Evolutionary conservation across 2,888 invertebrate genomes (phyloP).

Genomic region (Orthosia gracilis): DNA sequence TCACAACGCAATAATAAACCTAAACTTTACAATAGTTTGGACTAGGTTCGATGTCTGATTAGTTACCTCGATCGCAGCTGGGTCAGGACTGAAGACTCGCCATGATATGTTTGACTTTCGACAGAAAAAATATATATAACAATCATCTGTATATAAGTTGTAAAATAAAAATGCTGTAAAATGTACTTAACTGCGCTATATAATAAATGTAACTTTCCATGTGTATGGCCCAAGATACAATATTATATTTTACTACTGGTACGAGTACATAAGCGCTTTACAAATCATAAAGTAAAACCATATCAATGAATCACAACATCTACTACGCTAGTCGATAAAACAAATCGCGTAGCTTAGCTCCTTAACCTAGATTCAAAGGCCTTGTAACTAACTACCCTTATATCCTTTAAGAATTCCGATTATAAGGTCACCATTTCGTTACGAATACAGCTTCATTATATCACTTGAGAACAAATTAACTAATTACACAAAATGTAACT

Average conservation of each 20-base stretch:
- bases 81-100: slow-evolving; percentile 61
- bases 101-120: slow-evolving; percentile 77
- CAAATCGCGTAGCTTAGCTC: slow-evolving; percentile 82
- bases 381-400: slow-evolving; percentile 89
- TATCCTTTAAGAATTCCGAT: slow-evolving; percentile 89
- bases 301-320: slow-evolving; percentile 81
- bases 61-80: slow-evolving; percentile 49
- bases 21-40: slow-evolving; percentile 57
- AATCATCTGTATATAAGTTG: slow-evolving; percentile 65
- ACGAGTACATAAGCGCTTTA: slow-evolving; percentile 74
- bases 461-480: slow-evolving; percentile 88
- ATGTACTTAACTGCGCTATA: slow-evolving; percentile 77
- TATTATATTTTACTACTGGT: slow-evolving; percentile 70
- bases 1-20: slow-evolving; percentile 57
- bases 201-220: slow-evolving; percentile 78
- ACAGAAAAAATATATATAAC: slow-evolving; percentile 72
- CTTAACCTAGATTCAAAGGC: slow-evolving; percentile 87
- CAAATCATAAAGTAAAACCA: slow-evolving; percentile 75
- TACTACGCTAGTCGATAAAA: slow-evolving; percentile 80
- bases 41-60: slow-evolving; percentile 60
- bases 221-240: slow-evolving; percentile 80
- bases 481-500: slow-evolving; percentile 82
- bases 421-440: slow-evolving; percentile 89
- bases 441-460: slow-evolving; percentile 86
- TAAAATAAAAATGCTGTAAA: slow-evolving; percentile 75